Base-by-base conservation (phyloP, 2,888 invertebrate species). In the Morpho achilles region DNA sequence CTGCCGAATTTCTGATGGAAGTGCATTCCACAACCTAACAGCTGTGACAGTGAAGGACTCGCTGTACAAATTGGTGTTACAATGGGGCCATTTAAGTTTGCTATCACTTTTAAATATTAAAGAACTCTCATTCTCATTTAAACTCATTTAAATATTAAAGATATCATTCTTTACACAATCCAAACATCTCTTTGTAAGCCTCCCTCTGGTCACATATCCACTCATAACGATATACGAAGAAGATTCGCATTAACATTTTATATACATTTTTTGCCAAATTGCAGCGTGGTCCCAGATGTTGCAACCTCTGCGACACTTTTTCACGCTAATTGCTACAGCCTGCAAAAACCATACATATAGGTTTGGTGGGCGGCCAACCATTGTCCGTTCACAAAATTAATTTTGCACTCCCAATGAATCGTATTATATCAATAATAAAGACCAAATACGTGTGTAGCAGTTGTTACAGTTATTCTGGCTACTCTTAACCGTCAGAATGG, bases 301-400 rank as follows among this genome's bases (percentile, higher is more conserved):
- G 63, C 67, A 61, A 59, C 59, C 61, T 59, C 61, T 60, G 62
- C 65, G 56, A 67, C 64, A 69, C 67, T 72, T 73, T 69, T 72
- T 67, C 69, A 68, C 70, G 59, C 66, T 71, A 74, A 74, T 73
- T 71, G 69, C 70, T 61, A 53, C 63, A 61, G 66, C 54, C 54
- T 57, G 69, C 59, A 60, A 64, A 65, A 66, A 63, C 69, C 66
- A 65, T 64, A 64, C 65, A 68, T 64, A 59, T 67, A 59, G 60
- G 58, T 69, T 68, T 67, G 66, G 63, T 68, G 63, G 53, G 66
- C 66, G 60, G 64, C 67, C 68, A 62, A 69, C 64, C 63, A 62
- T 64, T 67, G 58, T 61, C 49, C 53, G 40, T 58, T 48, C 16
- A 50, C 62, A 51, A 53, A 45, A 50, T 40, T 49, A 54, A 39